Base-by-base conservation (phyloP, 2,113 vertebrate species). In the Heteronetta atricapilla region DNA sequence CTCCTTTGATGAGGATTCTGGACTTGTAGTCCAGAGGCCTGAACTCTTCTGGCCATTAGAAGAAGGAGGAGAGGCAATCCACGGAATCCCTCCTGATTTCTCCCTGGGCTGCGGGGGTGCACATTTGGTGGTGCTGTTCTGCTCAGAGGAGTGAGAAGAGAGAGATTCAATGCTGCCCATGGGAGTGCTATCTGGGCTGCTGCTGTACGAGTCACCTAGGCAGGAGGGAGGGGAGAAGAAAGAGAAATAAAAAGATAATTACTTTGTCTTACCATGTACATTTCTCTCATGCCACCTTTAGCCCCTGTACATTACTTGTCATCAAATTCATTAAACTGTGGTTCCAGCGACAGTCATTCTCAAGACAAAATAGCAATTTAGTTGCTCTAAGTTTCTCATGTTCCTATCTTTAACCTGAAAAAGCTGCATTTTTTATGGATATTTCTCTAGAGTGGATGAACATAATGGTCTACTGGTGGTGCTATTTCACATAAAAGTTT, bases 101-200 rank as follows among this genome's bases (percentile, higher is more conserved):
- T 98, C 98, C 94, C 98, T 96, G 87, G 98, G 98, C 70, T 98
- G 98, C 0, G 98, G 98, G 38, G 99, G 97, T 0, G 97, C 82
- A 0, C 98, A 97, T 93, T 98, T 99, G 38, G 97, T 97, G 22
- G 98, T 98, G 80, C 98, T 98, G 67, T 99, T 99, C 94, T 98
- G 99, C 90, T 99, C 99, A 0, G 99, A 99, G n/a, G 99, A 99
- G 96, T 99, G 99, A 13, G 99, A 99, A 62, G 99, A 99, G 38
- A 99, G 98, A 7, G 99, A 99, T 91, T 99, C 99, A 52, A 99
- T 98, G 97, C 99, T 99, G 90, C 99, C 99, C 98, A 99, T 99
- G 1, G 99, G 99, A 2, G 99, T 99, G 55, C 99, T 99, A 96
- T 99, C 98, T 1, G 99, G 98, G 88, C 99, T 99, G 95, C 99